Conservation (phyloP, 2,888 invertebrate genomes). For the Panzeria rudis region DNA sequence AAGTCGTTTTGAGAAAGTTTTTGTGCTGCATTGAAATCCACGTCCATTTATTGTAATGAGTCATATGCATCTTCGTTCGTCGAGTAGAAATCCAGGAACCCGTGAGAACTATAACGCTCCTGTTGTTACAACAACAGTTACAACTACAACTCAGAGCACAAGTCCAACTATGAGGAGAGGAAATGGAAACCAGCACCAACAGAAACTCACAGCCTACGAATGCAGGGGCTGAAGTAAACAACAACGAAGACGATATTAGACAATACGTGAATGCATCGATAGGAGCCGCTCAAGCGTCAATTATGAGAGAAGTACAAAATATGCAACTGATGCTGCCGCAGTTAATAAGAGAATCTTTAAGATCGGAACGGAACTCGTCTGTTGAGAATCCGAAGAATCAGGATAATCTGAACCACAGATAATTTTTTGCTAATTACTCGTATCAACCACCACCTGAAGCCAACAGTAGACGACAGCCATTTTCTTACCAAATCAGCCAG, state of each 20-base stretch:
- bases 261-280: neutral
- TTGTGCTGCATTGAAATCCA: too few species aligned
- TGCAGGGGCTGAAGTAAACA: neutral
- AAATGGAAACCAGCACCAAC: neutral
- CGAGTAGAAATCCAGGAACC: neutral
- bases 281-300: neutral
- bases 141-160: neutral
- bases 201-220: neutral
- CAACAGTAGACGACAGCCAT: neutral
- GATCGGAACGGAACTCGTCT: neutral
- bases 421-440: too few species aligned
- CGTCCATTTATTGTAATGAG: too few species aligned
- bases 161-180: neutral
- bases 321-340: neutral
- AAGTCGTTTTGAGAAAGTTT: too few species aligned
- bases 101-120: neutral
- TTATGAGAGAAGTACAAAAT: constrained; percentile 11
- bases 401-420: neutral
- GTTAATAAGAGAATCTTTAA: neutral
- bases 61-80: neutral
- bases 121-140: neutral
- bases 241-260: neutral
- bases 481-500: neutral
- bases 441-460: neutral
- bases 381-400: neutral